phyloP scores from a whole-genome alignment of 2,888 invertebrate species.

The Mythimna pallens region DNA sequence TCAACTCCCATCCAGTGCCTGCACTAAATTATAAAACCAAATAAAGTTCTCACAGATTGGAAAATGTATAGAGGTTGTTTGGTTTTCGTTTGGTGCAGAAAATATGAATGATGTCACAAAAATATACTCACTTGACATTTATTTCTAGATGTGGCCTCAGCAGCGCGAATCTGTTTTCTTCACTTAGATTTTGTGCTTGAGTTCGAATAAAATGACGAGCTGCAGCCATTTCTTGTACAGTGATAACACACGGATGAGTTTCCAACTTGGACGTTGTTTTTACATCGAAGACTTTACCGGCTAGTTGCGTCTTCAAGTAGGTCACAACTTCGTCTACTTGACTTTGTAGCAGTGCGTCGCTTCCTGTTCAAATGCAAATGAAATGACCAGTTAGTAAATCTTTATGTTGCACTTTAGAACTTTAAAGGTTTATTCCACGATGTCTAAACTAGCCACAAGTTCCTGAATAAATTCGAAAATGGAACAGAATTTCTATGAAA shows the following conservation, averaged over 20 bases:
- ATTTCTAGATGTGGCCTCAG: conserved; percentile 98
- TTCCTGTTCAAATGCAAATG: conserved; percentile 74
- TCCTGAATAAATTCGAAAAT: neutral
- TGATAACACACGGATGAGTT: conserved; percentile 98
- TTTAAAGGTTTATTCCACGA: neutral
- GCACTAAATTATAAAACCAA: too few relatives aligned
- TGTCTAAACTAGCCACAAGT: neutral
- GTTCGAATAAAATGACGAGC: conserved; percentile 98
- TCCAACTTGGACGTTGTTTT: conserved; percentile 96
- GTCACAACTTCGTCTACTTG: conserved; percentile 95
- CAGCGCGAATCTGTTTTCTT: conserved; percentile 96
- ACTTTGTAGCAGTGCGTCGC: conserved; percentile 93
- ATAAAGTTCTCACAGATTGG: neutral
- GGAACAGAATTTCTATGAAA: neutral
- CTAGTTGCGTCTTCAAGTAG: conserved; percentile 94
- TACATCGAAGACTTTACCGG: conserved; percentile 95
- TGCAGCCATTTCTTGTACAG: conserved; percentile 99
- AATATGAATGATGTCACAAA: neutral
- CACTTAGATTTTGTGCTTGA: conserved; percentile 95
- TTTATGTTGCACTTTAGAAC: neutral
- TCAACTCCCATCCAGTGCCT: too few relatives aligned
- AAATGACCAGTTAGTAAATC: neutral
- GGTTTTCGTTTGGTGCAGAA: neutral
- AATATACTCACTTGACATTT: conserved; percentile 94
- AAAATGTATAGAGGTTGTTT: neutral